These are phyloP conservation scores for Calcarius lapponicus DNA, from an alignment of 2,797 vertebrate species.

Conservation along the genomic window DNA sequence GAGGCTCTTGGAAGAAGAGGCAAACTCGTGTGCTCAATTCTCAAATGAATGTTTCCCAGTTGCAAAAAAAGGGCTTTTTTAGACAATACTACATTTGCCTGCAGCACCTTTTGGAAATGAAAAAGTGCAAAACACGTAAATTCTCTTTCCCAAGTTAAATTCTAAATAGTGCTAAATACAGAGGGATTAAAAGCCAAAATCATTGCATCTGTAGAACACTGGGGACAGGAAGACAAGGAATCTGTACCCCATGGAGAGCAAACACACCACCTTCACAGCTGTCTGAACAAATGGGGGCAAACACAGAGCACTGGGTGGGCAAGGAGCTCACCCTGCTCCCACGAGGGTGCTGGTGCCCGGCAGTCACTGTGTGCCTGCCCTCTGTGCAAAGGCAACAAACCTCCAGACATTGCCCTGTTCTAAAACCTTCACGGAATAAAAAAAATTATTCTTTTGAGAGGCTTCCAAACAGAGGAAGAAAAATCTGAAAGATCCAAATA, in stretches of 20 bases:
- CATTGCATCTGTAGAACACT: neutral
- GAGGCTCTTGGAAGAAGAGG: neutral
- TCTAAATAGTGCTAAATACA: accelerated
- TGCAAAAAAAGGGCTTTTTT: neutral
- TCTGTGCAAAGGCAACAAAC: neutral
- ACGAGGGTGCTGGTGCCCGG: neutral
- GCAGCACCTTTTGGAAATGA: neutral
- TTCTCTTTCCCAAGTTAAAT: neutral
- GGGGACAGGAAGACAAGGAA: neutral
- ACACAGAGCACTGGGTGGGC: neutral
- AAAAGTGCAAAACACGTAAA: neutral
- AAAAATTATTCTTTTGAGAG: neutral
- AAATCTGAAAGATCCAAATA: neutral
- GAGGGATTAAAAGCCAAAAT: neutral
- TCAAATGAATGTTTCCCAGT: neutral
- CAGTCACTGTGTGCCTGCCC: neutral
- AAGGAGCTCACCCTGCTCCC: neutral
- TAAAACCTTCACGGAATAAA: neutral
- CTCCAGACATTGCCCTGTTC: neutral
- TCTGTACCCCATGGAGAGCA: neutral
- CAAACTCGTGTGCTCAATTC: neutral
- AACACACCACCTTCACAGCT: neutral
- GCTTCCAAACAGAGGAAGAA: neutral
- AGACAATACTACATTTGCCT: accelerated
- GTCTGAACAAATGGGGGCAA: neutral